Evolutionary conservation across 1,140 invertebrate genomes (phyloP).

Genomic region (Mercenaria mercenaria): DNA sequence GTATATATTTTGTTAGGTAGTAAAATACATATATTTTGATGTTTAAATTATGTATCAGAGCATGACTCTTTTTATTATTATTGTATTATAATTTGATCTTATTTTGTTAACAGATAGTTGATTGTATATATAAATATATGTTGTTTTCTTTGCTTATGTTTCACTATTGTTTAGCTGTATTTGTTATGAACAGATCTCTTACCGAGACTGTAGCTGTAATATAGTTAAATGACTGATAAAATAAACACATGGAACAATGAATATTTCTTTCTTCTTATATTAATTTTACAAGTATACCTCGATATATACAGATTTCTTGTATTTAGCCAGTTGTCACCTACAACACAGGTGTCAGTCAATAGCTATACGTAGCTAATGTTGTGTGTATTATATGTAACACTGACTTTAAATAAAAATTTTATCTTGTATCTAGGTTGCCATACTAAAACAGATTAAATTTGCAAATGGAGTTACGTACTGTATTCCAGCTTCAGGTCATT

Average conservation of each 20-base stretch:
- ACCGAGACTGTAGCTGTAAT: background rate
- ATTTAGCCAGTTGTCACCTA: no score
- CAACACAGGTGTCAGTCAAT: no score
- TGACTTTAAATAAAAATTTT: no score
- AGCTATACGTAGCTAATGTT: no score
- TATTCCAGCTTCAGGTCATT: no score
- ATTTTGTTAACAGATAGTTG: conserved; percentile 16
- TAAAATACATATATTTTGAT: background rate
- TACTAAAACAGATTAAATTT: no score
- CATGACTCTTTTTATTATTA: background rate
- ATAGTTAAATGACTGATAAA: conserved; percentile 20
- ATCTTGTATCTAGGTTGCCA: no score
- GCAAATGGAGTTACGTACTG: no score
- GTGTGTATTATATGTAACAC: no score
- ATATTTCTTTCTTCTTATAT: no score
- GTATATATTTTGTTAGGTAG: background rate
- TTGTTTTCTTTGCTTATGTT: conserved; percentile 13
- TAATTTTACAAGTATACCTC: no score
- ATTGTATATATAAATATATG: background rate
- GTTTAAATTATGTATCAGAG: background rate
- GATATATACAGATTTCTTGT: no score
- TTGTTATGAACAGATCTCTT: conserved; percentile 11
- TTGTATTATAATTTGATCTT: conserved; percentile 1
- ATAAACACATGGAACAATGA: conserved; percentile 14
- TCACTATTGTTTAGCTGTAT: conserved; percentile 16